Evolutionary conservation across 2,888 invertebrate species (phyloP), one percentile per base, ranked within the genome.

Genomic region (Baronia brevicornis): DNA sequence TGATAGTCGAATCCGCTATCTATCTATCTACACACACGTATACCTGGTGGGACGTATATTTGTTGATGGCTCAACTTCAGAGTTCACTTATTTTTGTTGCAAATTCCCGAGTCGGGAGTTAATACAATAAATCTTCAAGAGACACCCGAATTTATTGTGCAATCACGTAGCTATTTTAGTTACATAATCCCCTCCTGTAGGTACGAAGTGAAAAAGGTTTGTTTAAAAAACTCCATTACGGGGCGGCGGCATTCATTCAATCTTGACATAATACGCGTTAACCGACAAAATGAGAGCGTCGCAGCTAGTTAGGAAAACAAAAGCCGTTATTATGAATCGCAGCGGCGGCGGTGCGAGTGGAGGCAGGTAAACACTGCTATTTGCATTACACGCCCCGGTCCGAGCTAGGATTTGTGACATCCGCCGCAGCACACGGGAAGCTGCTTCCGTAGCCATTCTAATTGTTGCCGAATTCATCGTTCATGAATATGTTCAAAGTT

Each of bases 221-320:
- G 64, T 60, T 72, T 63, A 68, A 74, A n/a, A 78, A 77, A 75
- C 69, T 73, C 67, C 63, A 75, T 75, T 73, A 74, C 63, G 53
- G 60, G 56, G 62, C 60, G 60, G 69, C 66, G 60, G 69, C 66
- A 67, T 77, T 75, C 68, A 64, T 73, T 74, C 67, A 48, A 56
- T 61, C 48, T 64, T 68, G 69, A 63, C 69, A 77, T 72, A 79
- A 77, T 79, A 66, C 68, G 67, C 68, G 67, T 70, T 77, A 75
- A 71, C 70, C 69, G 64, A 69, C 70, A 66, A 74, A 79, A 77
- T 70, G 66, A 72, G 71, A 71, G 68, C 67, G 62, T 69, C 63
- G 69, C 54, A 69, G 71, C 73, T 72, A 78, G 72, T 79, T 78
- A 74, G 65, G 69, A 70, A 64, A 71, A 78, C 78, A 79, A 77